A percentile compares a stretch with the other conserved stretches of the same genome.
Conservation (phyloP, 2,113 vertebrate species). For the Oxyura jamaicensis region DNA sequence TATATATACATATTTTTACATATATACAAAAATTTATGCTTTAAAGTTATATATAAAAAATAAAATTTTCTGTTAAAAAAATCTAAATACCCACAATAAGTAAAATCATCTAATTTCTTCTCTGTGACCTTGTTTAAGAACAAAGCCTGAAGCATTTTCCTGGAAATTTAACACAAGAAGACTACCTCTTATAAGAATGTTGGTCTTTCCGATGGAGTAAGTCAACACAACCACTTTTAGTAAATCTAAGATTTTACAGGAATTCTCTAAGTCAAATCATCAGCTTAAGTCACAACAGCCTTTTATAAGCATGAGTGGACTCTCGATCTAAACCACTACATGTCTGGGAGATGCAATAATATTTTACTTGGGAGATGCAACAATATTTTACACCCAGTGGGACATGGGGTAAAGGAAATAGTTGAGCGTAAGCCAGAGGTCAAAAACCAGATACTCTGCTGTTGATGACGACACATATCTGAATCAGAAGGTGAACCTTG, state of each 20-base stretch:
- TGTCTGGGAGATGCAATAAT: neutral
- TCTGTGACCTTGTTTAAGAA: neutral
- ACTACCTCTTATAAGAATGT: neutral
- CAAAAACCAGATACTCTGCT: neutral
- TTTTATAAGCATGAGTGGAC: accelerated
- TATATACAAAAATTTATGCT: neutral
- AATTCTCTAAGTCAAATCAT: neutral
- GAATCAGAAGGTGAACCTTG: neutral
- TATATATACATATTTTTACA: neutral
- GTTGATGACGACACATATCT: neutral
- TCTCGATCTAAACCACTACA: accelerated
- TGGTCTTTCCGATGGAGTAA: neutral
- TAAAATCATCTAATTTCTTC: neutral
- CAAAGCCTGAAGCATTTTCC: neutral
- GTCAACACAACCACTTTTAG: neutral
- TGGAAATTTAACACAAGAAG: neutral
- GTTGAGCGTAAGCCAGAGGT: accelerated
- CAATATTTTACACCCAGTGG: neutral
- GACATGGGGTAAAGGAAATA: accelerated
- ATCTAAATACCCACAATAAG: neutral
- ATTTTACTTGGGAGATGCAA: neutral
- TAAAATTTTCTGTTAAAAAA: neutral
- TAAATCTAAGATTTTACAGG: neutral
- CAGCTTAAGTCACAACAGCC: neutral
- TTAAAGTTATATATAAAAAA: neutral